Conservation (phyloP, 2,113 vertebrate genomes). For the Paracyprichromis sp. region DNA sequence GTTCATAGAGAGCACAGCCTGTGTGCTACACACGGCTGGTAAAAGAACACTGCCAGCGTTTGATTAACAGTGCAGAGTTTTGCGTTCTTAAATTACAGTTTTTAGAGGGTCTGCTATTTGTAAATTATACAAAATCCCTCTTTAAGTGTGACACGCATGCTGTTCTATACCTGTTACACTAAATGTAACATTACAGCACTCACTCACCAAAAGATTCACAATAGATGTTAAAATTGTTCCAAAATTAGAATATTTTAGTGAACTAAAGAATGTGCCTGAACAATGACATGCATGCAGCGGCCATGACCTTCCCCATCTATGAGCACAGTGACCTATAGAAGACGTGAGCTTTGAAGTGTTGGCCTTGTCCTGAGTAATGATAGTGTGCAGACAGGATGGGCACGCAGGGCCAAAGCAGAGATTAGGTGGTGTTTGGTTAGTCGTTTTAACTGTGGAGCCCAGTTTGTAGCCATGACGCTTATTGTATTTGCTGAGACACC, state of each 20-base stretch:
- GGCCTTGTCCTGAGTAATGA: constrained; percentile 46
- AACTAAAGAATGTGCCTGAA: not conserved
- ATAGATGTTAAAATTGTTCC: not conserved
- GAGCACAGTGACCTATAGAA: constrained; percentile 43
- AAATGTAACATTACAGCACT: not conserved
- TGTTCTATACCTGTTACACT: not conserved
- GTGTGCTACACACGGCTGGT: not conserved
- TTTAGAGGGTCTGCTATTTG: not conserved
- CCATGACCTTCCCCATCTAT: not conserved
- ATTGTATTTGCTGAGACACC: constrained; percentile 51
- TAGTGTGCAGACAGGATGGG: constrained; percentile 41
- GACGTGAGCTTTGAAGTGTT: constrained; percentile 51
- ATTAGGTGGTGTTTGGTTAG: constrained; percentile 63
- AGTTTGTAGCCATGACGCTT: constrained; percentile 26
- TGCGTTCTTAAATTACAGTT: not conserved
- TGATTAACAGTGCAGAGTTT: not conserved
- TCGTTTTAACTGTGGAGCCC: constrained; percentile 7
- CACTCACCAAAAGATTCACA: not conserved
- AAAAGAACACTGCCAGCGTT: not conserved
- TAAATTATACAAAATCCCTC: not conserved
- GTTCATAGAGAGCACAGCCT: not conserved
- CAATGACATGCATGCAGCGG: not conserved
- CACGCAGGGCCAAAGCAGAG: constrained; percentile 29
- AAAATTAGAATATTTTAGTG: not conserved
- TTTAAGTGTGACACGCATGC: not conserved